These are phyloP conservation scores for Globia sparganii DNA, from an alignment of 2,888 invertebrate genomes.

Conservation along the genomic window DNA sequence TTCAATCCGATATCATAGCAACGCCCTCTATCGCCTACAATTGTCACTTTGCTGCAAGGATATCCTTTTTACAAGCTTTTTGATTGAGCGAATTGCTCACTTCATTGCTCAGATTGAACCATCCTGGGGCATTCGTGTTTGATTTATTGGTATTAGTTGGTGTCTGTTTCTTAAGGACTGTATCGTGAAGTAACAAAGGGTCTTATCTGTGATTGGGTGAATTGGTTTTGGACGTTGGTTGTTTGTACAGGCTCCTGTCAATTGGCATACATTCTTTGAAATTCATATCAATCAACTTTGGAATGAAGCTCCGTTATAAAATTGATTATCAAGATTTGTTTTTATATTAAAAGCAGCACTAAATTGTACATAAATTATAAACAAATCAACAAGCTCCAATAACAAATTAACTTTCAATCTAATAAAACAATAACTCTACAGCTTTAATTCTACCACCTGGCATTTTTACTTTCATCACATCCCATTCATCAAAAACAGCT, in stretches of 20 bases:
- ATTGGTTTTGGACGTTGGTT: background rate
- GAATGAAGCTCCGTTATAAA: background rate
- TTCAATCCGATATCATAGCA: slow-evolving; percentile 71
- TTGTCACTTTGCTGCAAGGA: slow-evolving; percentile 71
- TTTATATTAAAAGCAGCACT: background rate
- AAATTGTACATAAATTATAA: too few species aligned
- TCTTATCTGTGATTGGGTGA: slow-evolving; percentile 12
- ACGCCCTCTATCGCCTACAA: slow-evolving; percentile 73
- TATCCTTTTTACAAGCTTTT: slow-evolving; percentile 82
- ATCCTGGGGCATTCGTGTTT: slow-evolving; percentile 63
- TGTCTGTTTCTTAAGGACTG: slow-evolving; percentile 25
- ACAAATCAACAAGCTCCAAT: background rate
- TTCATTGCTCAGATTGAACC: slow-evolving; percentile 73
- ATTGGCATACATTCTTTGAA: background rate
- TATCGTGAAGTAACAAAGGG: background rate
- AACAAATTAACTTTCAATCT: background rate
- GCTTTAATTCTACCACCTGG: background rate
- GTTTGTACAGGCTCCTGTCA: background rate
- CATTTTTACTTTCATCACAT: slow-evolving; percentile 43
- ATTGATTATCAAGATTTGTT: background rate
- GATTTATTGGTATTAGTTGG: slow-evolving; percentile 38
- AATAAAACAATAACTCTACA: slow-evolving; percentile 3
- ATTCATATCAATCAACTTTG: background rate
- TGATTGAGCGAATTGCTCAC: slow-evolving; percentile 78
- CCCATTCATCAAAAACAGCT: slow-evolving; percentile 30